A percentile compares a stretch with the other conserved stretches of the same genome.
Evolutionary conservation across 2,113 vertebrate species (phyloP).

Genomic region (Peromyscus leucopus): DNA sequence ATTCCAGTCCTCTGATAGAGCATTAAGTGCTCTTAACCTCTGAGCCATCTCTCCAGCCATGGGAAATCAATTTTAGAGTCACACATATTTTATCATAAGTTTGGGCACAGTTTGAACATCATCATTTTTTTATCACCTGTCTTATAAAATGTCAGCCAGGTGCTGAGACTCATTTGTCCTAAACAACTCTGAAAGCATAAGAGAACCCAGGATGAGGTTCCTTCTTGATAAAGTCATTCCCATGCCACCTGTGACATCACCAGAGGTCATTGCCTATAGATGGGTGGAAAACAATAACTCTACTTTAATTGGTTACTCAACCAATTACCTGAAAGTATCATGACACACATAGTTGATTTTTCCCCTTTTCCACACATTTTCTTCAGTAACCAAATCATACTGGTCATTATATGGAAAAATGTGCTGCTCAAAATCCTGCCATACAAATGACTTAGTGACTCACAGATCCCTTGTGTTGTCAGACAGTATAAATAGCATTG

Average conservation of each 20-base stretch:
- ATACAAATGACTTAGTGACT: conserved; percentile 56
- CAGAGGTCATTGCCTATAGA: neutral
- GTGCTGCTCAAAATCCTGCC: neutral
- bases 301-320: conserved; percentile 57
- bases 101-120: conserved; percentile 37
- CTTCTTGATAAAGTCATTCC: neutral
- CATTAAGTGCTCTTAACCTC: neutral
- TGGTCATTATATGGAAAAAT: conserved; percentile 29
- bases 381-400: conserved; percentile 9
- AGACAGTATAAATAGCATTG: conserved; percentile 45
- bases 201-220: neutral
- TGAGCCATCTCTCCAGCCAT: neutral
- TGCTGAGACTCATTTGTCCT: neutral
- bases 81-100: neutral
- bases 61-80: conserved; percentile 48
- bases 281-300: neutral
- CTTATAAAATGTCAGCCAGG: neutral
- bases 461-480: neutral
- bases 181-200: neutral
- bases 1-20: neutral
- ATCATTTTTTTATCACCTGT: conserved; percentile 21
- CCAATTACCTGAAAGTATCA: conserved; percentile 8
- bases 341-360: neutral
- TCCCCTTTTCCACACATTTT: conserved; percentile 37
- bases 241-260: neutral